Conservation (phyloP, 2,888 invertebrate genomes). For the Parnassius apollo region DNA sequence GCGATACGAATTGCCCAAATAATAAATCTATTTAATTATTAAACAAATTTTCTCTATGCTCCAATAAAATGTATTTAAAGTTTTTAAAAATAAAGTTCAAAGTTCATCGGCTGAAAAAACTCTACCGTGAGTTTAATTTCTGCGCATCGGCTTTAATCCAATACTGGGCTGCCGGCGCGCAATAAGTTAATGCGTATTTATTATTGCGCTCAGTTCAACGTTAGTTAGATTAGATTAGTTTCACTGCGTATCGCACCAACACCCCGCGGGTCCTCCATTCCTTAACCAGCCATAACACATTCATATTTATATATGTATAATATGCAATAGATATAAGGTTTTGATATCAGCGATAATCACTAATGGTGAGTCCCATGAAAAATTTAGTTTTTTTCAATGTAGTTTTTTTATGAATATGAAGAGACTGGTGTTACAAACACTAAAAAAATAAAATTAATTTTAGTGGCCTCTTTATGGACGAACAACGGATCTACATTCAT, state of each 20-base stretch:
- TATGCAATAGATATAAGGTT: neutral
- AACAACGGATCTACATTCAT: no score
- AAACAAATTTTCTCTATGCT: neutral
- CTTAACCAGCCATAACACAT: slow-evolving; percentile 11
- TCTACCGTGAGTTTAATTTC: slow-evolving; percentile 20
- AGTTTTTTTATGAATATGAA: no score
- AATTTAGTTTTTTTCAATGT: no score
- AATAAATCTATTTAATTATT: slow-evolving; percentile 22
- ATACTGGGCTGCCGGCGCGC: slow-evolving; percentile 45
- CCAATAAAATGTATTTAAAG: slow-evolving; percentile 14
- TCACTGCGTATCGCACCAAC: slow-evolving; percentile 56
- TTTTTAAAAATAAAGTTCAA: slow-evolving; percentile 9
- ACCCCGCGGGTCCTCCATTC: slow-evolving; percentile 29
- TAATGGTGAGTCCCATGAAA: no score
- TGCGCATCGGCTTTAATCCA: slow-evolving; percentile 37
- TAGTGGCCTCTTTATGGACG: no score
- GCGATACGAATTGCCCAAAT: slow-evolving; percentile 25
- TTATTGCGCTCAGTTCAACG: slow-evolving; percentile 45
- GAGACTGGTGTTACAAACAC: no score
- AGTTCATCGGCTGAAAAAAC: neutral
- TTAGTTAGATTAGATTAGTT: slow-evolving; percentile 61
- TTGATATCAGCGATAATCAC: no score
- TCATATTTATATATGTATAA: neutral
- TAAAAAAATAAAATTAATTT: no score
- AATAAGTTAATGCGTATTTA: slow-evolving; percentile 58